Evolutionary conservation across 2,888 invertebrate genomes (phyloP).

Genomic region (Hoplodrina ambigua): DNA sequence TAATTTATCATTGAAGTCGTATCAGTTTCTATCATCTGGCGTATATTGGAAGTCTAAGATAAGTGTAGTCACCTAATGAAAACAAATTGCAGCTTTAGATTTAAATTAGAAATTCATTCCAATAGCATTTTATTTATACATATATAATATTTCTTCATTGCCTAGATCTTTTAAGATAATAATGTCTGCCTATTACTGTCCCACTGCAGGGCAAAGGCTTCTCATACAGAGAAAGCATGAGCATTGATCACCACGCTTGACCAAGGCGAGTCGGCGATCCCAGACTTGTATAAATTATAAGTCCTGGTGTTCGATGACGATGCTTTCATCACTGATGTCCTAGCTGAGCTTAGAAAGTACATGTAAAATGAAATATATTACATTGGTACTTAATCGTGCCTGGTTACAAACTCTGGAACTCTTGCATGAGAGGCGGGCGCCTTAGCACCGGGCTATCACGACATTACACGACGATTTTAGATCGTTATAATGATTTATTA

Average conservation of each 20-base stretch:
- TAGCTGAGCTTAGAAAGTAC: background rate
- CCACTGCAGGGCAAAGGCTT: background rate
- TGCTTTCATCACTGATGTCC: background rate
- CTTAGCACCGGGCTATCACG: background rate
- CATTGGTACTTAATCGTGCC: background rate
- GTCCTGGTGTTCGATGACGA: background rate
- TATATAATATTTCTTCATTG: background rate
- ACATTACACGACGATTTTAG: too few species aligned
- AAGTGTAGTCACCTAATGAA: slow-evolving; percentile 49
- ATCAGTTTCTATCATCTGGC: slow-evolving; percentile 35
- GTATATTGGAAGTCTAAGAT: slow-evolving; percentile 42
- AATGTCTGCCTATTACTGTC: background rate
- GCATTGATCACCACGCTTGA: background rate
- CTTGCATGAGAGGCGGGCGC: too few species aligned
- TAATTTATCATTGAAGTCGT: background rate
- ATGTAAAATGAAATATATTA: background rate
- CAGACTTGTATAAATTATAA: background rate
- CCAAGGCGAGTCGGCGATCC: background rate
- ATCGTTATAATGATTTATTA: slow-evolving; percentile 17
- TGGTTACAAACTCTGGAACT: too few species aligned
- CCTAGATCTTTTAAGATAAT: slow-evolving; percentile 9
- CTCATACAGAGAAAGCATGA: background rate
- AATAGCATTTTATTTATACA: slow-evolving; percentile 12
- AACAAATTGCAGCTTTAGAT: slow-evolving; percentile 27
- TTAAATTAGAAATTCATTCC: slow-evolving; percentile 16